Evolutionary conservation across 2,113 vertebrate species (phyloP), one percentile per base, ranked within the genome.

Genomic region (Symphodus melops): DNA sequence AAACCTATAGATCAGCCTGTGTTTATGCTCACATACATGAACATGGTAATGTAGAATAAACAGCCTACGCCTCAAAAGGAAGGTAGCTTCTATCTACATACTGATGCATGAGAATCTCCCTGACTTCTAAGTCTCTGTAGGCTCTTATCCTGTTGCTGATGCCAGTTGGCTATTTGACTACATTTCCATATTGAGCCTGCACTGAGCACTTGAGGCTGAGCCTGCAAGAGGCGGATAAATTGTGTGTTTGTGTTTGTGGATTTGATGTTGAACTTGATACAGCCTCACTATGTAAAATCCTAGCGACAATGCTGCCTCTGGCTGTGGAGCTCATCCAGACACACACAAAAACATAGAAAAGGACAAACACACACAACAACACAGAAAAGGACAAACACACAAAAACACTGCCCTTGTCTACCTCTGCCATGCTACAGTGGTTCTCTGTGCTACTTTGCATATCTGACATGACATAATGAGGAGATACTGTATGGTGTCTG

Each of bases 151-250:
- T 37, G 63, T 59, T 19, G 11, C 70, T 13, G 46, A 79, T 78
- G 83, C 64, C 88, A 73, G 86, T 90, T 90, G 85, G 75, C 68
- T 74, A 91, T 92, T 90, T 91, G 90, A 90, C 78, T 91, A 88
- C 68, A 89, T 91, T 92, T 92, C 67, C 89, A 91, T 90, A 87
- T 52, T 68, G 53, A 65, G 80, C 44, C 51, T 57, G 52, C 59
- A 49, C 23, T 36, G 28, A 71, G 57, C 42, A 51, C 73, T 55
- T 58, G 73, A 76, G 64, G 69, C 55, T 23, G 37, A 46, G 57
- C 39, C 75, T 78, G 68, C 13, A 36, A 58, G 42, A 75, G 63
- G 16, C 16, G 57, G 64, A 82, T 60, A 63, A 77, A 54, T 78
- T 56, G 70, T 57, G 46, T 69, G 63, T 69, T 85, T 57, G 19